Evolutionary conservation across 2,113 vertebrate genomes (phyloP).

Genomic region (Hippocampus abdominalis): DNA sequence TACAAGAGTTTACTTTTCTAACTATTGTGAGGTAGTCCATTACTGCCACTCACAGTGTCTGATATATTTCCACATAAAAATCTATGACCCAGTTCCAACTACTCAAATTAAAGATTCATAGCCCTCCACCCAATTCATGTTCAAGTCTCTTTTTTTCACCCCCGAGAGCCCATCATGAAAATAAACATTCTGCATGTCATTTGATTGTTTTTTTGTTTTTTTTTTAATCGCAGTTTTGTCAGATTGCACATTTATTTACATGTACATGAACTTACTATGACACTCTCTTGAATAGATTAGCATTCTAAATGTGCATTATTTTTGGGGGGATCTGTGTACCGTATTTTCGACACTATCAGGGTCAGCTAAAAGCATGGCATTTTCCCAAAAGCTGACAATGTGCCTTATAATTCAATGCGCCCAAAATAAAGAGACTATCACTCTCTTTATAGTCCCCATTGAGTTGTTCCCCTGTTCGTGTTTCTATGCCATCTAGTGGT

Average conservation of each 20-base stretch:
- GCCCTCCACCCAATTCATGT: slow-evolving; percentile 31
- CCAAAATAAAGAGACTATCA: too few species aligned
- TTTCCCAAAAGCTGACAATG: too few species aligned
- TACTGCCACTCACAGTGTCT: slow-evolving; percentile 27
- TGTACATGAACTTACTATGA: neutral
- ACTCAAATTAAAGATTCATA: slow-evolving; percentile 48
- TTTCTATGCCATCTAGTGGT: too few species aligned
- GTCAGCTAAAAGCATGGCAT: too few species aligned
- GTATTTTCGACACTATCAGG: too few species aligned
- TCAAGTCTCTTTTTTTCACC: slow-evolving; percentile 35
- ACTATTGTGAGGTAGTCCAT: slow-evolving; percentile 22
- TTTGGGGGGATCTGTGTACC: too few species aligned
- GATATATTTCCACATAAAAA: slow-evolving; percentile 37
- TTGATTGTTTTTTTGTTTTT: neutral
- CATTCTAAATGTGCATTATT: too few species aligned
- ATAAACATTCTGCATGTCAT: slow-evolving; percentile 20
- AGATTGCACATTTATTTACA: neutral
- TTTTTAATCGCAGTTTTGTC: too few species aligned
- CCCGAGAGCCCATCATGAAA: slow-evolving; percentile 44
- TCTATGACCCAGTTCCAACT: slow-evolving; percentile 45
- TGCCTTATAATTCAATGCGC: too few species aligned
- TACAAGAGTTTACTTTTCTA: neutral
- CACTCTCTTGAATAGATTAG: too few species aligned
- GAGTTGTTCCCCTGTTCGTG: too few species aligned
- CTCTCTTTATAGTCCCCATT: too few species aligned